Base-by-base conservation (phyloP, 2,113 vertebrate species). In the Baryphthengus martii region DNA sequence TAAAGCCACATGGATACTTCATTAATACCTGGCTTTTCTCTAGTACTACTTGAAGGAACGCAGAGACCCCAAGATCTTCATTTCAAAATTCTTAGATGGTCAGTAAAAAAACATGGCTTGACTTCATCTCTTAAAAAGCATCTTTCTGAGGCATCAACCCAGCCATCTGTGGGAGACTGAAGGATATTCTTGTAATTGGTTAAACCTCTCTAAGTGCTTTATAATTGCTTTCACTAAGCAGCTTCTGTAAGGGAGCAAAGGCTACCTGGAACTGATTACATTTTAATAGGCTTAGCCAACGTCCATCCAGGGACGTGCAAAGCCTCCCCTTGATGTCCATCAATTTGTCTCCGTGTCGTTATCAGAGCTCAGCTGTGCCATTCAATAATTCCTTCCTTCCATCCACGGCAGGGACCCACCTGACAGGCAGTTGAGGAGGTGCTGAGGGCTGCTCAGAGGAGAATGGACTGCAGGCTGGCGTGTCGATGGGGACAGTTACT, bases 211-310 rank as follows among this genome's bases (percentile, higher is more conserved):
- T 83, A 94, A 96, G 59, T 83, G 66, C 67, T 80, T 83, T 73
- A 18, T 61, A 90, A 96, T 78, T 94, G 63, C 88, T 88, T 83
- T 90, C 67, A 52, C 65, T 90, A 90, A 97, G 83, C 89, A 81
- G 88, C 92, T 90, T 55, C 79, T 47, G 45, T 31, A 58, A 39
- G 1, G 24, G 55, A 90, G 92, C n/a, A 80, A 76, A 62, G 0
- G 7, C 45, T 86, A 95, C 95, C 90, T 93, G 82, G 72, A 66
- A 39, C 25, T 11, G 63, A 86, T 95, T 53, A 45, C 45, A 35
- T n/a, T 88, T 90, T 71, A 86, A 93, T 52, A 55, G 89, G 76
- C 83, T 94, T 31, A 90, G 47, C 75, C 72, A 28, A 35, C 0
- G 1, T 86, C 83, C 79, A 40, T 7, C 56, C 62, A 37, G 93